Evolutionary conservation across 2,797 vertebrate genomes (phyloP).

Genomic region (Thaleichthys pacificus): DNA sequence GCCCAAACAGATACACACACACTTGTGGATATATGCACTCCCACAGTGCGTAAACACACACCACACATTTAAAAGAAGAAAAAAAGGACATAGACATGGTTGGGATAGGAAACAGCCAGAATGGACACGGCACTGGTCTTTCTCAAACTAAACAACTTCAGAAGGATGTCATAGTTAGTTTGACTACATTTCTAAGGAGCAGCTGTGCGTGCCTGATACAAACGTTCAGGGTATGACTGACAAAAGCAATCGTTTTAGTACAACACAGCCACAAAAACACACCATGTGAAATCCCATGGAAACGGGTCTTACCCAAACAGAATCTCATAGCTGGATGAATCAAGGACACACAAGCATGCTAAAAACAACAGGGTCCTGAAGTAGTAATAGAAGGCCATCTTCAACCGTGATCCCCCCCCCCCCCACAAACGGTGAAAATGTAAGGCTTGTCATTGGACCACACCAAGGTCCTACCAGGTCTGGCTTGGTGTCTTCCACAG

Average conservation of each 20-base stretch:
- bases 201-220: background rate
- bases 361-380: background rate
- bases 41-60: background rate
- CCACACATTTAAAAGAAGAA: background rate
- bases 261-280: constrained; percentile 3
- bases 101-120: constrained; percentile 1
- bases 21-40: background rate
- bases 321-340: background rate
- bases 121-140: constrained; percentile 25
- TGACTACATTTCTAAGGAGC: constrained; percentile 2
- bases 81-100: constrained; percentile 12
- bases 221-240: constrained; percentile 10
- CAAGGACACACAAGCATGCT: background rate
- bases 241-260: background rate
- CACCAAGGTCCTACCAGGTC: no score
- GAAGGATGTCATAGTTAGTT: constrained; percentile 22
- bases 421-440: no score
- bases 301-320: background rate
- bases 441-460: no score
- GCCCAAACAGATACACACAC: background rate
- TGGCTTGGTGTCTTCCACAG: no score
- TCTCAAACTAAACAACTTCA: constrained; percentile 31
- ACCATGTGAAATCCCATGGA: background rate
- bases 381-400: background rate
- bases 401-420: background rate